phyloP scores from a whole-genome alignment of 2,888 invertebrate genomes.

The Drosophila ochracea region DNA sequence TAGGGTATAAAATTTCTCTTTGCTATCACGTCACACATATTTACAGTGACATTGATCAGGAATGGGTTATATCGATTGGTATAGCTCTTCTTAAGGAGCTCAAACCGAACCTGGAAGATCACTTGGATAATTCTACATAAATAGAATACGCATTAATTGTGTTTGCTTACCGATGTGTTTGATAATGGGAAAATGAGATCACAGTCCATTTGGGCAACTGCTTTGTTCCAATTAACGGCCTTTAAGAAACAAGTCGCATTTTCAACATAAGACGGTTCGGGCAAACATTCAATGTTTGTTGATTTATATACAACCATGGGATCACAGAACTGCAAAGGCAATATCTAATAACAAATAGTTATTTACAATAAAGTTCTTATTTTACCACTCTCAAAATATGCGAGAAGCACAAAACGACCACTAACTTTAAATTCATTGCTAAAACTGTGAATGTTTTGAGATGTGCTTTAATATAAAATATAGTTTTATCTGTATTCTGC shows the following conservation, averaged over 20 bases:
- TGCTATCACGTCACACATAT: constrained; percentile 47
- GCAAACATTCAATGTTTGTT: constrained; percentile 47
- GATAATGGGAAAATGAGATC: constrained; percentile 27
- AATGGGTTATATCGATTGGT: constrained; percentile 57
- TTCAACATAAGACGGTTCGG: constrained; percentile 1
- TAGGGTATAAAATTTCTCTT: constrained; percentile 38
- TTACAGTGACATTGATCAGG: constrained; percentile 38
- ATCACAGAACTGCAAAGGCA: constrained; percentile 13
- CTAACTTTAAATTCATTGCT: background rate
- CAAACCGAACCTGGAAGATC: constrained; percentile 12
- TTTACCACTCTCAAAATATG: constrained; percentile 11
- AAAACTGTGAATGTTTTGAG: background rate
- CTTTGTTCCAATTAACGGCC: constrained; percentile 56
- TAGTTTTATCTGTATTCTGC: no score
- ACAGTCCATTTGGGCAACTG: constrained; percentile 43
- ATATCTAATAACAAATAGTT: no score
- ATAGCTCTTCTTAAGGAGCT: constrained; percentile 42
- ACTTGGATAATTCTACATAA: background rate
- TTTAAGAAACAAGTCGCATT: constrained; percentile 39
- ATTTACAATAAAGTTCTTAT: background rate
- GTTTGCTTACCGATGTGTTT: constrained; percentile 37
- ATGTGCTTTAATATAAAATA: background rate
- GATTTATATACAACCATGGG: constrained; percentile 22
- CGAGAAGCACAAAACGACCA: background rate
- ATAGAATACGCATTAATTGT: background rate